Percentiles rank a stretch among this genome's conserved stretches.
These are phyloP conservation scores for Actinia equina DNA, from an alignment of 64 coral and sea anemone species.

Conservation along the genomic window DNA sequence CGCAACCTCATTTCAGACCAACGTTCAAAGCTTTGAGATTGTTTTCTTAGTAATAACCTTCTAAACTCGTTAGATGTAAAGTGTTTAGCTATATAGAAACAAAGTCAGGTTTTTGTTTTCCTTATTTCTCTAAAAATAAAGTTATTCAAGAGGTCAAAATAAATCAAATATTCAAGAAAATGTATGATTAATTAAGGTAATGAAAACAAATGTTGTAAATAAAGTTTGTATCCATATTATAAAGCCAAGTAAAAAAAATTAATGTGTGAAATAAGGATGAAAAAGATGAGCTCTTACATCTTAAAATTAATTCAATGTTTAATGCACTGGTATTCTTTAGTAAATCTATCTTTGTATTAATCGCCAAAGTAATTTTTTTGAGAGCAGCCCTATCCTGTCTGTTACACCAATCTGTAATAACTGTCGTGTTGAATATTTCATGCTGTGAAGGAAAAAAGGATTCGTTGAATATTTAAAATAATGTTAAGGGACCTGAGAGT, in stretches of 20 bases:
- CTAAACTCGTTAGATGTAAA: neutral
- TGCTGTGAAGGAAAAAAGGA: too few relatives aligned
- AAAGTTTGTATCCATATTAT: neutral
- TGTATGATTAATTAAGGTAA: neutral
- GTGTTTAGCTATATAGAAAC: too few relatives aligned
- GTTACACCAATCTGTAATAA: too few relatives aligned
- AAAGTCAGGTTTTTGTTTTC: neutral
- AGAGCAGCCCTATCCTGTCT: too few relatives aligned
- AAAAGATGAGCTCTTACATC: neutral
- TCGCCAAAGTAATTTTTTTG: too few relatives aligned
- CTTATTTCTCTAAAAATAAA: neutral
- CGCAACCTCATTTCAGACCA: neutral
- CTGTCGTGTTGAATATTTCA: too few relatives aligned
- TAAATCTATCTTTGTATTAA: too few relatives aligned
- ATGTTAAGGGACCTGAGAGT: too few relatives aligned
- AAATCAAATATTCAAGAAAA: neutral
- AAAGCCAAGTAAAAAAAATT: neutral
- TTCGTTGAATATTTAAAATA: too few relatives aligned
- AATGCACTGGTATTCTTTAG: neutral
- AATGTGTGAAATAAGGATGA: neutral
- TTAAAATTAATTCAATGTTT: neutral
- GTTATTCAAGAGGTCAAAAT: neutral
- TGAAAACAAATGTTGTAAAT: neutral
- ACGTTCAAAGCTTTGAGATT: neutral
- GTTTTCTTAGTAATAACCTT: neutral